Evolutionary conservation across 2,113 vertebrate genomes (phyloP), one percentile per base, ranked within the genome.

Genomic region (Phocoena phocoena): DNA sequence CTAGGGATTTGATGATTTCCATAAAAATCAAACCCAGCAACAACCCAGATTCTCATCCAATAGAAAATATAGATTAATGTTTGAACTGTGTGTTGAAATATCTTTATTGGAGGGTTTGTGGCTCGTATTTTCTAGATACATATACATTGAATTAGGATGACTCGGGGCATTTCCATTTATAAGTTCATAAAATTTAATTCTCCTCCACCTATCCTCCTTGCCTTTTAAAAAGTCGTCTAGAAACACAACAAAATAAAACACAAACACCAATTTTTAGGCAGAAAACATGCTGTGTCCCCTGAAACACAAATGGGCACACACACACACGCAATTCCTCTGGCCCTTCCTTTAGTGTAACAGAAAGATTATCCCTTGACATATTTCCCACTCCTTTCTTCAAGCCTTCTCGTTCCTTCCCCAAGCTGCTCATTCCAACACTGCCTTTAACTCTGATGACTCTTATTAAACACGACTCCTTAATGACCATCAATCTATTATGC

Each of bases 391-490:
- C 83, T 81, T 60, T 93, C 92, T 85, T 94, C 80, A 4, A 1
- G n/a, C 77, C 96, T 95, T 97, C 90, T 97, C 70, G 44, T 63
- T 97, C 88, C 82, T 97, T 96, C 93, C 96, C 88, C 92, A 93
- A 96, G 82, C 81, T 80, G 0, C 0, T 90, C 94, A 95, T 74
- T 96, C 90, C 96, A 97, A 98, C 97, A 97, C 96, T 91, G 82
- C 97, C 98, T 98, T 97, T 98, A 98, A 98, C 95, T 97, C 96
- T 94, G 97, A 97, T 96, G 98, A 93, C 3, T 92, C 89, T 98
- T 98, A 98, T 99, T 98, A 99, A 99, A 98, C 96, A 97, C 97
- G 98, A 98, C 98, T 98, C 96, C 95, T 98, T 99, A 98, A 98
- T 99, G 98, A 98, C 98, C 98, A 96, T 98, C 98, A 98, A 98